phyloP scores from a whole-genome alignment of 2,113 vertebrate genomes.

The Pavo muticus region DNA sequence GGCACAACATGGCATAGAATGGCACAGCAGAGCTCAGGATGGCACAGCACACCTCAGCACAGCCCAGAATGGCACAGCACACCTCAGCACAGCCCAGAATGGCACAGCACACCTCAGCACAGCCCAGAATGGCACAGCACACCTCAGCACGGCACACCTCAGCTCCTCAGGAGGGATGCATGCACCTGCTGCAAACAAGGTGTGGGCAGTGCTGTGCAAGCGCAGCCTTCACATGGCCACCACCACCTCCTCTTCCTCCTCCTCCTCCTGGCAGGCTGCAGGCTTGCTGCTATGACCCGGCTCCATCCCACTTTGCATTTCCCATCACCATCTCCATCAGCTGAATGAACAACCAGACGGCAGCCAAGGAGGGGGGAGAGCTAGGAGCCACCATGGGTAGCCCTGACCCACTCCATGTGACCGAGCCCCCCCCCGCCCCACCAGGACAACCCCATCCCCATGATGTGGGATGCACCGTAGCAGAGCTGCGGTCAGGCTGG shows the following conservation, averaged over 20 bases:
- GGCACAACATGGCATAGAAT: too few species aligned
- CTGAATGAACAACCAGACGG: not conserved
- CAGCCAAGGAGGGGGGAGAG: not conserved
- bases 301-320: not conserved
- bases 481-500: not conserved
- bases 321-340: not conserved
- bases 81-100: too few species aligned
- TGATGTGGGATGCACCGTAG: not conserved
- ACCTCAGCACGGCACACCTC: too few species aligned
- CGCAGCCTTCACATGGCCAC: not conserved
- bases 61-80: too few species aligned
- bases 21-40: too few species aligned
- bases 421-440: rapidly evolving
- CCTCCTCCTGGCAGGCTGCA: not conserved
- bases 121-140: too few species aligned
- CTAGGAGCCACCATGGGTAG: not conserved
- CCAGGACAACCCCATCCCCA: rapidly evolving
- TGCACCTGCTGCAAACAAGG: too few species aligned
- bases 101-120: not conserved
- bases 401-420: not conserved
- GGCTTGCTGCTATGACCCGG: rapidly evolving
- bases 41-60: too few species aligned
- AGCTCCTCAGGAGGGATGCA: not conserved
- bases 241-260: not conserved
- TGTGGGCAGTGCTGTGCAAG: not conserved